Base-by-base conservation (phyloP, 2,113 vertebrate species). In the Cynoglossus semilaevis region DNA sequence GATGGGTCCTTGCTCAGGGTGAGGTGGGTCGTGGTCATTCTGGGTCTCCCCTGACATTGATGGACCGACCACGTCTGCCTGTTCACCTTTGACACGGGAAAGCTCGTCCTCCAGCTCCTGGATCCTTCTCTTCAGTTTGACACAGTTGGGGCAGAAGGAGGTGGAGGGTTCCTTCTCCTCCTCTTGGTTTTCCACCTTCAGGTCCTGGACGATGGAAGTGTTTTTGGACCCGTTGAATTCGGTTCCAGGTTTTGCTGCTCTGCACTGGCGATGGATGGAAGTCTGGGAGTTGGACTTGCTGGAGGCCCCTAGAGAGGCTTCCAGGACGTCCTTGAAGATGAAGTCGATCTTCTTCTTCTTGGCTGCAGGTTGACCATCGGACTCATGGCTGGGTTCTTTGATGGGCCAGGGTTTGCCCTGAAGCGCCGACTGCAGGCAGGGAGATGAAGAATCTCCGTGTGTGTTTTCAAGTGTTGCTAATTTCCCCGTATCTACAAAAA, bases 331-430 rank as follows among this genome's bases (percentile, higher is more conserved):
- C 89, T 95, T 98, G 87, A 96, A 98, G 73, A 96, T 95, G 59
- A 96, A 92, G 77, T 96, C 94, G 7, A 97, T 96, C 76, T 95
- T 98, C 87, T 96, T 98, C 84, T 93, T 98, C 88, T 98, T 97
- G 58, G 93, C 77, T 36, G 93, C 93, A 70, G 92, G 86, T 56
- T 93, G 92, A 3, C 72, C 44, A 4, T 96, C 94, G 5, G 87
- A 87, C 54, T 96, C 96, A 0, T 96, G 94, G 57, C 79, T 88
- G 50, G 86, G 79, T 45, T 91, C 91, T 74, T 94, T 95, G 64
- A 87, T 88, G 15, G 88, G 83, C 63, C 88, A 91, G 68, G 90
- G 89, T 73, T 92, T 90, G 63, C 91, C 90, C 63, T 92, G 93
- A 64, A 92, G 79, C 44, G 86, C 83, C 0, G 90, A 73, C 18